Percentiles rank a stretch among this genome's conserved stretches.
phyloP scores from a whole-genome alignment of 2,113 vertebrate genomes.

The Calidris pygmaea region DNA sequence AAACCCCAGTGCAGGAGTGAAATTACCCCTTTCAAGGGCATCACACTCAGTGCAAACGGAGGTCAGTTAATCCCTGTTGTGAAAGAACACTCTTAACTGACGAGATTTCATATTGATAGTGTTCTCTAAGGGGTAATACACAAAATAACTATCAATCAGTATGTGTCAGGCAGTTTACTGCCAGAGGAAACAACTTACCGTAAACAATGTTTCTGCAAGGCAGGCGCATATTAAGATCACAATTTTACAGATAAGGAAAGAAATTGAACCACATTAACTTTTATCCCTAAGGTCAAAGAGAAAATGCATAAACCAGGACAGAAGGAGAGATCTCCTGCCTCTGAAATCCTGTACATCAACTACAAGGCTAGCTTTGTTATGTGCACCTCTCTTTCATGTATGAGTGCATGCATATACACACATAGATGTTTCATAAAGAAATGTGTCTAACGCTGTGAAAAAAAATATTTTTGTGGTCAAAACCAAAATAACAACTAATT shows the following conservation, averaged over 20 bases:
- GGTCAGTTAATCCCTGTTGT: neutral
- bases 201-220: constrained; percentile 19
- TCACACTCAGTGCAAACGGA: neutral
- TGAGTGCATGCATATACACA: neutral
- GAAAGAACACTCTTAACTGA: neutral
- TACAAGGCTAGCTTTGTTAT: neutral
- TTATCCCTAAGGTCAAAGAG: neutral
- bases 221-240: neutral
- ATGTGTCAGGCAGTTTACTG: neutral
- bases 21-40: neutral
- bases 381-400: neutral
- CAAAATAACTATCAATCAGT: neutral
- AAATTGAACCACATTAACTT: neutral
- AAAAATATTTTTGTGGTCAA: neutral
- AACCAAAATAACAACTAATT: neutral
- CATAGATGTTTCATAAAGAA: neutral
- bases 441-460: neutral
- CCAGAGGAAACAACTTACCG: neutral
- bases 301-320: neutral
- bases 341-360: neutral
- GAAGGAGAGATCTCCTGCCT: neutral
- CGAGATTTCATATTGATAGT: neutral
- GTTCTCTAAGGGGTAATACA: neutral
- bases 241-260: neutral
- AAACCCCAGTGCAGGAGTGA: neutral